These are phyloP conservation scores for Leptonema lineaticorne DNA, from an alignment of 1,140 invertebrate species.

Conservation along the genomic window DNA sequence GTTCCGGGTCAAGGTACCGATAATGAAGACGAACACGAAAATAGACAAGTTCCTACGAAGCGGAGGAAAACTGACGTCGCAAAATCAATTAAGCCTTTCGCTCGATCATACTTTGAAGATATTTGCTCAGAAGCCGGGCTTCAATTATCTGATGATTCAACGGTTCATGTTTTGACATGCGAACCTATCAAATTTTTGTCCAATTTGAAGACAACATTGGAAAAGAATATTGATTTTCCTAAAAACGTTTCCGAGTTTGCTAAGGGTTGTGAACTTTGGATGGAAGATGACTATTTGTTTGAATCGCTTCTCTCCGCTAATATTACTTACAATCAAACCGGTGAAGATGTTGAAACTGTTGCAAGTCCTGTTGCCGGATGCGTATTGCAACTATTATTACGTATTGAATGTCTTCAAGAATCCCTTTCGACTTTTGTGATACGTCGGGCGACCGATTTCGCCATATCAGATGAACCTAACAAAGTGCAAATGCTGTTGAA, in stretches of 20 bases:
- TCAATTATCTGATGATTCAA: not conserved
- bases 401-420: constrained; percentile 48
- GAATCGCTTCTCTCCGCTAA: constrained; percentile 51
- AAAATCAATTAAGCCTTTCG: constrained; percentile 22
- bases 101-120: constrained; percentile 36
- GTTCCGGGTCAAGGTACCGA: not conserved
- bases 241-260: constrained; percentile 49
- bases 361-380: constrained; percentile 45
- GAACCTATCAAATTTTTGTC: constrained; percentile 47
- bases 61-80: not conserved
- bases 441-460: constrained; percentile 49
- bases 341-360: constrained; percentile 43
- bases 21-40: not conserved
- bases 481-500: constrained; percentile 52
- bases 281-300: constrained; percentile 45
- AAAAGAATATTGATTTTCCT: constrained; percentile 51
- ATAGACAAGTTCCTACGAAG: not conserved
- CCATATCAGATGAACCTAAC: constrained; percentile 46
- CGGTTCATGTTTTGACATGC: constrained; percentile 7
- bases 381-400: constrained; percentile 51
- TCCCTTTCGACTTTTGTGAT: constrained; percentile 50
- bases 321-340: constrained; percentile 46
- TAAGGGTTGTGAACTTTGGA: constrained; percentile 47
- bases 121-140: constrained; percentile 30
- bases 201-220: constrained; percentile 50